Base-by-base conservation (phyloP, 2,888 invertebrate species). In the Cetonia aurata region DNA sequence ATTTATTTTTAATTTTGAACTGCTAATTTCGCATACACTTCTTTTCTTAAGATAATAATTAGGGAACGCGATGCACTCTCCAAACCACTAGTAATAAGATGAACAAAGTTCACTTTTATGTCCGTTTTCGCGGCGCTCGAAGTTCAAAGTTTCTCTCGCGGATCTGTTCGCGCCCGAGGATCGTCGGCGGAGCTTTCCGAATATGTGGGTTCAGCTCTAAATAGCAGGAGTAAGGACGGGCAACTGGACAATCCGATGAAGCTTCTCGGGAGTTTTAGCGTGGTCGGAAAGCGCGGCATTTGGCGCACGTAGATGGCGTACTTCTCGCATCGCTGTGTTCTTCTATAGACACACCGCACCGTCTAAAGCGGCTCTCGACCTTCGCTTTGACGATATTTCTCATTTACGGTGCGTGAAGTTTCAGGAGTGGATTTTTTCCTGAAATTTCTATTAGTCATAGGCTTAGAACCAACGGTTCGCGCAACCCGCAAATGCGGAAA, bases 221-320 rank as follows among this genome's bases (percentile, higher is more conserved):
- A 52, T 52, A 4, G 52, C n/a, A 52, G 12, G 52, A 52, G 17
- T 12, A 52, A 52, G 25, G 25, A 19, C 52, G 52, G 52, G 12
- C 12, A 17, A 52, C 52, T 52, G 52, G 52, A 52, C 25, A 19
- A 52, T 25, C 10, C 19, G 52, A 17, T 25, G 17, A 6, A 52
- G 17, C 50, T 17, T 17, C 19, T 19, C 19, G n/a, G 9, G 19
- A 52, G 52, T 52, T 52, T 52, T 52, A 19, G 52, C 52, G 52
- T 17, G 19, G 12, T 10, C 19, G 12, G 52, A 19, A 52, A 52
- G 25, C 52, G 25, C 52, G 52, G 19, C 4, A 25, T 52, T 25
- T 19, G 19, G 25, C 19, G 52, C 52, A 9, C 52, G 52, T 52
- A 52, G 52, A 19, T 52, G 52, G 52, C 52, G 52, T 37, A 8